These are phyloP conservation scores for Dolichopus griseipennis DNA, from an alignment of 2,888 invertebrate species.

Conservation along the genomic window DNA sequence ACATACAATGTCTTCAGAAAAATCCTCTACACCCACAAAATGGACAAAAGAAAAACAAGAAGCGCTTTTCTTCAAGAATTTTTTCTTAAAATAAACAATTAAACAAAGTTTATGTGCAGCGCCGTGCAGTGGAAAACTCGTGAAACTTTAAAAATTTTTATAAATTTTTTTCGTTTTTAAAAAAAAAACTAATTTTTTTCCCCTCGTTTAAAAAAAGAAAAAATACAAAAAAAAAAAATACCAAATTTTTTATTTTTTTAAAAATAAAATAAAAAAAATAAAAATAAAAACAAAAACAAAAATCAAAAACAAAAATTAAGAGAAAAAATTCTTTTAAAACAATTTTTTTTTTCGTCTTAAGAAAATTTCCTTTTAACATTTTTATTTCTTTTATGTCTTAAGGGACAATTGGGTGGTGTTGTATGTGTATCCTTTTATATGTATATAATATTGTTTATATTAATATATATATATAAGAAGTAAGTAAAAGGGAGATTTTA, in stretches of 20 bases:
- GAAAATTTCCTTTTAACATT: neutral
- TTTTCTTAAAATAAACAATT: no score
- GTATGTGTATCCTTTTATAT: neutral
- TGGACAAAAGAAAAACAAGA: no score
- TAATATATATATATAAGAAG: neutral
- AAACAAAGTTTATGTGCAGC: conserved; percentile 7
- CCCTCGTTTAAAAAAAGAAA: neutral
- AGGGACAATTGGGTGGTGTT: neutral
- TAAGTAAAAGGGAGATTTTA: neutral
- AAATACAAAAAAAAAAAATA: neutral
- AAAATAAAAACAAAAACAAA: neutral
- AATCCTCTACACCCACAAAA: no score
- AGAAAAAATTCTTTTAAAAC: neutral
- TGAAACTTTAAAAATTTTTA: conserved; percentile 15
- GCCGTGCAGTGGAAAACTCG: conserved; percentile 20
- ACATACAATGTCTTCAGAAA: no score
- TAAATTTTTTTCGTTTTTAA: conserved; percentile 16
- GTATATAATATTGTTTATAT: no score
- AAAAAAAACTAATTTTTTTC: conserved; percentile 13
- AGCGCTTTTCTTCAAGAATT: no score
- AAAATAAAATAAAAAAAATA: neutral
- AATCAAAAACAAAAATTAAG: neutral
- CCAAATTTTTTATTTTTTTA: neutral
- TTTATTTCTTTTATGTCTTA: neutral
- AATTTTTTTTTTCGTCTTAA: neutral